phyloP scores from a whole-genome alignment of 2,797 vertebrate species.

The Philypnodon macrostomus region DNA sequence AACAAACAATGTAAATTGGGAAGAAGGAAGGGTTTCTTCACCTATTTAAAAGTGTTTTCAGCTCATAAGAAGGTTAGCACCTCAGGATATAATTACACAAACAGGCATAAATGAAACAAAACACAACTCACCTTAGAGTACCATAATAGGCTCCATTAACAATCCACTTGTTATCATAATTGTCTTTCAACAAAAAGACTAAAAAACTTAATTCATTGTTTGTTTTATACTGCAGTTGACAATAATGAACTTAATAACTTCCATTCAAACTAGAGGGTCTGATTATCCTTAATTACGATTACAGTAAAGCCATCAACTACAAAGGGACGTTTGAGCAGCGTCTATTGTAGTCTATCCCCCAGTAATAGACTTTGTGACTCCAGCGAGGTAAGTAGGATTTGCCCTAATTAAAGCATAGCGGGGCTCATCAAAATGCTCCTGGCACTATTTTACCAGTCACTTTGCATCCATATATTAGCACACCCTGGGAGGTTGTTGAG shows the following conservation, averaged over 20 bases:
- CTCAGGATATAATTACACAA: no score
- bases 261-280: constrained; percentile 16
- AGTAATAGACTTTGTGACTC: constrained; percentile 38
- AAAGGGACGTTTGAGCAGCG: constrained; percentile 24
- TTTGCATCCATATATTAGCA: constrained; percentile 43
- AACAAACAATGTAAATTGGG: no score
- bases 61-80: no score
- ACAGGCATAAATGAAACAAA: no score
- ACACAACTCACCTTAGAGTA: no score
- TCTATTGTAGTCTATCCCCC: constrained; percentile 21
- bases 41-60: no score
- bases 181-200: neutral
- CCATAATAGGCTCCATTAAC: no score
- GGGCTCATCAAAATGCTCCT: constrained; percentile 43
- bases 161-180: neutral
- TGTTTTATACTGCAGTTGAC: constrained; percentile 13
- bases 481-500: constrained; percentile 26
- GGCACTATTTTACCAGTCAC: constrained; percentile 44
- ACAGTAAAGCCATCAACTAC: constrained; percentile 33
- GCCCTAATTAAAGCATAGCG: constrained; percentile 45
- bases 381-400: constrained; percentile 42
- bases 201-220: constrained; percentile 8
- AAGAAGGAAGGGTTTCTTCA: no score
- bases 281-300: constrained; percentile 21
- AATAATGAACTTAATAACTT: constrained; percentile 9